Evolutionary conservation across 1,140 invertebrate species (phyloP), one percentile per base, ranked within the genome.

Genomic region (Eumaeus atala): DNA sequence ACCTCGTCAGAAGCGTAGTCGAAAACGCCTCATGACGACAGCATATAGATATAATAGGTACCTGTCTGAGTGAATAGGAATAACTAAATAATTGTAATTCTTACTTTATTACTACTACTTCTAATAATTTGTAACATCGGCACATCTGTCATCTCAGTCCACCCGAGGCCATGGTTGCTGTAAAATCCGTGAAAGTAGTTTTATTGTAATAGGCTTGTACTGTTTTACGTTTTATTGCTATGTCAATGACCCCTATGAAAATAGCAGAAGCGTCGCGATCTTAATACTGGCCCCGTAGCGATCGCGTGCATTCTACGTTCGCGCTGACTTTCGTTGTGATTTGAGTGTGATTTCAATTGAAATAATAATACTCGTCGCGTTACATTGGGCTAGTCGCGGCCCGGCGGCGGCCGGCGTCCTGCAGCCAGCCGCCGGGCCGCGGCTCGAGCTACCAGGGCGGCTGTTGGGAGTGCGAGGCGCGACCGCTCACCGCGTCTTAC

Each of bases 341-440:
- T n/a, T n/a, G n/a, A n/a, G n/a, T n/a, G 72, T 78, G 54, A 81
- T 77, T 83, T 70, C 67, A 79, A 84, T 83, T 82, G 77, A 75
- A 77, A 74, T 74, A 67, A 64, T 74, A 67, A 64, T 60, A 70
- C 62, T 71, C 66, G 65, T 47, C 57, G 58, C 58, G 36, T 66
- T 61, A 66, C 59, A 49, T 66, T 54, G 57, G 35, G 52, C 49
- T 17, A 37, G 37, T 34, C 51, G 16, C 54, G 42, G 37, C 12
- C 40, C 40, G 51, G n/a, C n/a, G 54, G 42, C n/a, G 37, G 37
- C 51, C 54, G 54, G n/a, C 35, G 50, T 54, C 51, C 59, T 64
- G 1, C 3, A n/a, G 9, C 21, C 51, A 2, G 36, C 8, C 7
- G 9, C 38, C 51, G 51, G 49, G 21, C 34, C 12, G n/a, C 12